Conservation (phyloP, 2,888 invertebrate genomes). For the Chorisops tibialis region DNA sequence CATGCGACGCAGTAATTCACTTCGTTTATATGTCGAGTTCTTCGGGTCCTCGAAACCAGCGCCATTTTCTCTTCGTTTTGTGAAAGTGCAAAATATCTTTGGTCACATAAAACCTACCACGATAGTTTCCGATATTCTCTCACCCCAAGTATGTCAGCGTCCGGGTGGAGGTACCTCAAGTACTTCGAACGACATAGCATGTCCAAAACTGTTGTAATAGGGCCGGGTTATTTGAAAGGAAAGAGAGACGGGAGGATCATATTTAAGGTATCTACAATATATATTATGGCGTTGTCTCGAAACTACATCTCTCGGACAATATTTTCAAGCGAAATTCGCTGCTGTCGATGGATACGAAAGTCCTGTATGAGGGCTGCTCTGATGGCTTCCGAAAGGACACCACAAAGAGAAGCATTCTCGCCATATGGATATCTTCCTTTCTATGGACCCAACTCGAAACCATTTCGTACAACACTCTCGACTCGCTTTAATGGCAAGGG, state of each 20-base stretch:
- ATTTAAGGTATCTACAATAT: conserved; percentile 32
- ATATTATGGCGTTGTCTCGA: conserved; percentile 23
- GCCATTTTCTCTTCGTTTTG: conserved; percentile 9
- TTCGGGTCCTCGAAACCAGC: too few species aligned
- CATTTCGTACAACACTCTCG: too few species aligned
- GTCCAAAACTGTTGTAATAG: too few species aligned
- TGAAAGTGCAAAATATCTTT: conserved; percentile 33
- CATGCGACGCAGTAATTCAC: too few species aligned
- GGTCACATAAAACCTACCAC: conserved; percentile 31
- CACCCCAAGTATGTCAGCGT: not conserved
- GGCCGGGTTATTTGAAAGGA: not conserved
- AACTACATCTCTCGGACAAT: conserved; percentile 27
- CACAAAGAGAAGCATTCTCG: not conserved
- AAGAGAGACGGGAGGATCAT: conserved; percentile 1
- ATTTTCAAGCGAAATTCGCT: conserved; percentile 19
- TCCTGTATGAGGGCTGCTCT: not conserved
- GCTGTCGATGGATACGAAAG: not conserved
- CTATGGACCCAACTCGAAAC: too few species aligned
- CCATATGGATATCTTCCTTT: too few species aligned
- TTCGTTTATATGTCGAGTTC: too few species aligned
- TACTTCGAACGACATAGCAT: not conserved
- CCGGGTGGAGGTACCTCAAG: not conserved
- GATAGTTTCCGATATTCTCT: conserved; percentile 20
- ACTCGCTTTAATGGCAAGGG: too few species aligned
- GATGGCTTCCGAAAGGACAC: conserved; percentile 16